A percentile compares a stretch with the other conserved stretches of the same genome.
phyloP scores from a whole-genome alignment of 2,113 vertebrate genomes.

The Grallaria varia region DNA sequence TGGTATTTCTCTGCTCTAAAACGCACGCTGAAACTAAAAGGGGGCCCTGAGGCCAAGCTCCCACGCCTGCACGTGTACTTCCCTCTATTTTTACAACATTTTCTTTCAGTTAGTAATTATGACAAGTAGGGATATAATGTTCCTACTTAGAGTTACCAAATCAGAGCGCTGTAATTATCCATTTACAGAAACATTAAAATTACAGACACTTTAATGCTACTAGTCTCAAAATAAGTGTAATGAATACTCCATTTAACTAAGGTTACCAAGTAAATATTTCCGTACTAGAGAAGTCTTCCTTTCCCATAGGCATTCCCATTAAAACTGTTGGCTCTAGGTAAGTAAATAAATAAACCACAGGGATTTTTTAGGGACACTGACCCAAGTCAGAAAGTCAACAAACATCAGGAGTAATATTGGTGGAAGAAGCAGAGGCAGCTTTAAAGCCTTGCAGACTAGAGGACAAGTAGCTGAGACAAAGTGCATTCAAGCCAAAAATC shows the following conservation, averaged over 20 bases:
- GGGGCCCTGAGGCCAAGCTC: neutral
- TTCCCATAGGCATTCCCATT: neutral
- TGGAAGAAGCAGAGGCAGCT: neutral
- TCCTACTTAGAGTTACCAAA: constrained; percentile 1
- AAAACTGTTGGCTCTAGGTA: neutral
- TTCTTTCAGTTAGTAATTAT: neutral
- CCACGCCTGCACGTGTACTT: neutral
- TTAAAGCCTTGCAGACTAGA: neutral
- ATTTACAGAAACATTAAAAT: neutral
- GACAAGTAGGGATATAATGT: constrained; percentile 1
- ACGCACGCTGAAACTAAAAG: neutral
- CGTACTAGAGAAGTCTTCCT: neutral
- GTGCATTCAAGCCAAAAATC: neutral
- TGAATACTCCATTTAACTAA: neutral
- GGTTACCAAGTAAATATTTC: neutral
- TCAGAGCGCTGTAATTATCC: constrained; percentile 18
- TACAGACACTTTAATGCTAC: neutral
- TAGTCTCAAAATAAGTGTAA: neutral
- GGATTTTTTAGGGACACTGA: neutral
- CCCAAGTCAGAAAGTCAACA: constrained; percentile 13
- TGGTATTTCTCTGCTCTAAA: neutral
- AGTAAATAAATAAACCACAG: constrained; percentile 8
- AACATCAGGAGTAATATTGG: neutral
- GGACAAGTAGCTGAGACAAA: neutral
- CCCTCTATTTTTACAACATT: neutral